phyloP scores from a whole-genome alignment of 2,113 vertebrate species.

The Osmerus mordax region DNA sequence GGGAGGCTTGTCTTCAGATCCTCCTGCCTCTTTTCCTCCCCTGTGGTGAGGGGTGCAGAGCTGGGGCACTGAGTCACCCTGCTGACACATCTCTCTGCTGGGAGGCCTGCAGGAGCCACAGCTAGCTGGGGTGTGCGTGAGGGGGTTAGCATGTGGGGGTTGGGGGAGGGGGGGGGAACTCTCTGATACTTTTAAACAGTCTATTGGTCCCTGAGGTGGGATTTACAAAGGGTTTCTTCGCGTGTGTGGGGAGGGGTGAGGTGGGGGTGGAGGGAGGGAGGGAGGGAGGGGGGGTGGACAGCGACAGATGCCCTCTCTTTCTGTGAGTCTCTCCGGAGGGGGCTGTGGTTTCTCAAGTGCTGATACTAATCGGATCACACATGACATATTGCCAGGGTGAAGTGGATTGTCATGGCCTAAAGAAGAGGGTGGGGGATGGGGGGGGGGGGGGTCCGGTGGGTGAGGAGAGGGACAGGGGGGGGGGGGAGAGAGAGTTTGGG shows the following conservation, averaged over 20 bases:
- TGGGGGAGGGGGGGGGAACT: background rate
- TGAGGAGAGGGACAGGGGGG: constrained; percentile 1
- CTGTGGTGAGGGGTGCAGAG: constrained; percentile 8
- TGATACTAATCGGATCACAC: constrained; percentile 89
- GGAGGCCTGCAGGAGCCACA: no score
- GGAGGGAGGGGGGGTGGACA: background rate
- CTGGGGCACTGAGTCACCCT: no score
- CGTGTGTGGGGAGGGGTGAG: background rate
- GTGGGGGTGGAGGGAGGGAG: background rate
- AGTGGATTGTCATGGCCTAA: constrained; percentile 81
- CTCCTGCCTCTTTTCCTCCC: constrained; percentile 16
- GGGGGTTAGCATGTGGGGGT: background rate
- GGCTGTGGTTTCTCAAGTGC: constrained; percentile 75
- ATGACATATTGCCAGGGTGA: constrained; percentile 82
- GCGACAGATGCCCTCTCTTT: constrained; percentile 63
- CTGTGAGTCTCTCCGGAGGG: constrained; percentile 50
- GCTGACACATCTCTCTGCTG: no score
- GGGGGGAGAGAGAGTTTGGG: background rate
- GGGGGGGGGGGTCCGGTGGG: background rate
- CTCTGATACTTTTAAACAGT: constrained; percentile 37
- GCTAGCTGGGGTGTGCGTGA: background rate
- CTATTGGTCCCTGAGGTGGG: constrained; percentile 28
- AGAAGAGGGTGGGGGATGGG: constrained; percentile 36
- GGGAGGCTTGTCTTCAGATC: constrained; percentile 30
- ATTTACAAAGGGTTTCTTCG: constrained; percentile 39